A percentile compares a stretch with the other conserved stretches of the same genome.
phyloP scores from a whole-genome alignment of 2,797 vertebrate genomes.

The Acrocephalus scirpaceus region DNA sequence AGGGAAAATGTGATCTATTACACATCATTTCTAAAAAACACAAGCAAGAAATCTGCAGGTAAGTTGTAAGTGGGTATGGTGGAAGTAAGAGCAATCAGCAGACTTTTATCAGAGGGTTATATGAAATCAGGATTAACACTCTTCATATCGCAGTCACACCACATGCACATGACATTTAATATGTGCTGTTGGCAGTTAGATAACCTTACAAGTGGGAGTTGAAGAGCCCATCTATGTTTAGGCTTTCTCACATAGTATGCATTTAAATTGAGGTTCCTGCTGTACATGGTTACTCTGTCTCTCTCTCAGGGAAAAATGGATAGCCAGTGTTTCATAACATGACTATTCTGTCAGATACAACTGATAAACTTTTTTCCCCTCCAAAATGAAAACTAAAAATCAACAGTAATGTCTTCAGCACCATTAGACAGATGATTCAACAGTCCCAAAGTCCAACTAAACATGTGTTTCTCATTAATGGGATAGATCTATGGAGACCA shows the following conservation, averaged over 20 bases:
- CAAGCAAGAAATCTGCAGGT: not conserved
- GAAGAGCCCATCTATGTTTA: conserved; percentile 46
- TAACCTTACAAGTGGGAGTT: conserved; percentile 39
- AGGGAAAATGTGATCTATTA: not conserved
- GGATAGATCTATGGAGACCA: not conserved
- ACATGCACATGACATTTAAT: conserved; percentile 26
- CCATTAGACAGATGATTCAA: not conserved
- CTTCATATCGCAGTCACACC: not conserved
- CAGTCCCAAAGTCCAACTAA: not conserved
- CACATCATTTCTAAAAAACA: not conserved
- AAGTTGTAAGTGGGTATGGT: not conserved
- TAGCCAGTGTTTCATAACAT: not conserved
- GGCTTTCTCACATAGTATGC: not conserved
- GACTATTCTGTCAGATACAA: not conserved
- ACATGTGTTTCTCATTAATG: not conserved
- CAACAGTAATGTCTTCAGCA: not conserved
- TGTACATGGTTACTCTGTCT: not conserved
- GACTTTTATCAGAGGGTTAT: not conserved
- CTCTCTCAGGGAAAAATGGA: not conserved
- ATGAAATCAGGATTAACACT: conserved; percentile 42
- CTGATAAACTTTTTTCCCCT: not conserved
- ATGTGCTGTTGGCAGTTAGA: conserved; percentile 50
- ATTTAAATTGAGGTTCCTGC: not conserved
- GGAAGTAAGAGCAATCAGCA: not conserved
- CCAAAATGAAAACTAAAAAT: not conserved